Evolutionary conservation across 2,113 vertebrate species (phyloP).

Genomic region (Tyto alba): DNA sequence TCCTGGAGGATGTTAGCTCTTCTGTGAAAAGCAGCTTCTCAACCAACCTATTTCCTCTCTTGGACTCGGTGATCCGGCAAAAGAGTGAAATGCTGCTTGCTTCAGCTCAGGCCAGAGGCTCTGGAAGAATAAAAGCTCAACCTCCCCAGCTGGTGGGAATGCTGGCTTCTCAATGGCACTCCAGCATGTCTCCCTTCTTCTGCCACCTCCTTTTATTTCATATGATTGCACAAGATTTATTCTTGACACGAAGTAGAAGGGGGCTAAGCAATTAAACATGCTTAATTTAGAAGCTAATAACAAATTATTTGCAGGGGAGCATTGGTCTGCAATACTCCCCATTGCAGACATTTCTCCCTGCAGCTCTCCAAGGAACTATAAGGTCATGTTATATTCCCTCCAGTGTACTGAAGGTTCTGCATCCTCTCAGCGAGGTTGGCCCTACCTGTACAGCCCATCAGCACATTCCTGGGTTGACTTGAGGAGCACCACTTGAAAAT

Average conservation of each 20-base stretch:
- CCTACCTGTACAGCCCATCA: constrained; percentile 11
- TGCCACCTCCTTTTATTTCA: neutral
- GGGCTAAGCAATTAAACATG: neutral
- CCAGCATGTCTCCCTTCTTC: neutral
- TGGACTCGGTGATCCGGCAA: neutral
- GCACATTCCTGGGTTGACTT: constrained; percentile 34
- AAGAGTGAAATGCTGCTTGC: neutral
- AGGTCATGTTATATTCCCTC: neutral
- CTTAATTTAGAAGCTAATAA: neutral
- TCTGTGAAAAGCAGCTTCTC: neutral
- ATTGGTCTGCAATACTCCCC: neutral
- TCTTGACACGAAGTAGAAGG: neutral
- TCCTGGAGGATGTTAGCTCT: constrained; percentile 26
- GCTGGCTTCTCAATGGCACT: neutral
- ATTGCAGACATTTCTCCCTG: neutral
- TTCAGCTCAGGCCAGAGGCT: neutral
- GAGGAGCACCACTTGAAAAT: constrained; percentile 42
- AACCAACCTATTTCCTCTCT: constrained; percentile 13
- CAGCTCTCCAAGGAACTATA: neutral
- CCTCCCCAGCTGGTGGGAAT: neutral
- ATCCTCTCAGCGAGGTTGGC: neutral
- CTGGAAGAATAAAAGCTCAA: neutral
- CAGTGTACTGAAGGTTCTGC: neutral
- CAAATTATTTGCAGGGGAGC: neutral
- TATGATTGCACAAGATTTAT: neutral